Base-by-base conservation (phyloP, 2,797 vertebrate genomes). In the Gallinago solitaria region DNA sequence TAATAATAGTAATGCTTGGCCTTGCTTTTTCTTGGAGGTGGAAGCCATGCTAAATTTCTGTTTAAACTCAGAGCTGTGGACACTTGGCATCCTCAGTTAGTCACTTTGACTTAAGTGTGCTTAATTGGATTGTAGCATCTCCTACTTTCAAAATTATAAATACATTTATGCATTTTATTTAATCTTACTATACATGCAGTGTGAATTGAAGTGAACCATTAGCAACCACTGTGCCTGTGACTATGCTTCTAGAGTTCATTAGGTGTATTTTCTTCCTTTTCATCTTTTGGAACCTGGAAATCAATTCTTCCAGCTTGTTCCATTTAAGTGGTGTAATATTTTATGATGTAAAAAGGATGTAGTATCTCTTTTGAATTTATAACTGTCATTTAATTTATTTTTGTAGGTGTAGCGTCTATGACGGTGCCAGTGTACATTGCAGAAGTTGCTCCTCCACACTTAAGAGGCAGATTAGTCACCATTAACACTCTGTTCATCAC, bases 401-500 rank as follows among this genome's bases (percentile, higher is more conserved):
- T 90, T 87, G 15, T 85, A 99, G 99, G 99, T 89, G 98, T 99
- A n/a, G 98, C 99, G 35, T 99, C 99, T 30, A 99, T 99, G 99
- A 99, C 99, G 2, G 99, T 99, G 80, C 99, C 99, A 0, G 99
- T 99, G 88, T 99, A 99, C 97, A 99, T 99, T 9, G 99, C 99
- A 1, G 99, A 99, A 97, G 98, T 99, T 70, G 99, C 99, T 19
- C 99, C 99, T 6, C 98, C 99, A 0, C 98, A 99, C 95, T 97
- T 99, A 78, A 97, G 99, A 96, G 99, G 99, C 91, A 99, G 99
- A 97, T 98, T 99, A 96, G 99, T 99, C 95, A 99, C 99, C 53
- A 97, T 99, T 61, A 99, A 99, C 96, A 99, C 99, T 9, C 98
- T 99, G 67, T 99, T 99, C 98, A 99, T 99, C 98, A 99, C 99